phyloP scores from a whole-genome alignment of 2,797 vertebrate species.

The Brotula barbata region DNA sequence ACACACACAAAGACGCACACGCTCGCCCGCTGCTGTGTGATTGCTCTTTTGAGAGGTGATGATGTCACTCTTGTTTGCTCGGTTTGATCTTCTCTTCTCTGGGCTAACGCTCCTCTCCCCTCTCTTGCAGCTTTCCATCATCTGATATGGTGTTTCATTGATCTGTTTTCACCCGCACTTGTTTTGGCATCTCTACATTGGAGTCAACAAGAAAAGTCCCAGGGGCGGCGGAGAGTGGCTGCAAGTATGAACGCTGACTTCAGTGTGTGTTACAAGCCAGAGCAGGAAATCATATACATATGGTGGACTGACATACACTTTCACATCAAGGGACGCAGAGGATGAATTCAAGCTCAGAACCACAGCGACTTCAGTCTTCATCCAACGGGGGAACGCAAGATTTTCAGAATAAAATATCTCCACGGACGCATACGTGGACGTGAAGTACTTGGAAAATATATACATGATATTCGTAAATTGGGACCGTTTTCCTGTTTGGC shows the following conservation, averaged over 20 bases:
- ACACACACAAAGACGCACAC: too few relatives aligned
- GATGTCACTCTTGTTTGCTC: constrained; percentile 54
- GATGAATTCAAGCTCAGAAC: too few relatives aligned
- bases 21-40: constrained; percentile 9
- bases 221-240: constrained; percentile 34
- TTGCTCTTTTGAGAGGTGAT: constrained; percentile 28
- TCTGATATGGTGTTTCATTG: constrained; percentile 67
- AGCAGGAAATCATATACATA: neutral
- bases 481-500: too few relatives aligned
- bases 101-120: constrained; percentile 28
- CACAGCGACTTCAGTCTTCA: too few relatives aligned
- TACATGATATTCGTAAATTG: too few relatives aligned
- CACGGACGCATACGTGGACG: too few relatives aligned
- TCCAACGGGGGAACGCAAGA: too few relatives aligned
- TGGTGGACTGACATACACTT: neutral
- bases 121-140: constrained; percentile 59
- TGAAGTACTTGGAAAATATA: too few relatives aligned
- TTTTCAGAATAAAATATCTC: too few relatives aligned
- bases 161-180: constrained; percentile 65
- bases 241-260: constrained; percentile 14
- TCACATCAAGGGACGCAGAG: neutral
- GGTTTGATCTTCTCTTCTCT: constrained; percentile 52
- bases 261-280: constrained; percentile 6
- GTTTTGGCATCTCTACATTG: constrained; percentile 59
- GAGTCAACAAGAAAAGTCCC: constrained; percentile 52